phyloP scores from a whole-genome alignment of 2,113 vertebrate genomes.

The Rhinoptilus africanus region DNA sequence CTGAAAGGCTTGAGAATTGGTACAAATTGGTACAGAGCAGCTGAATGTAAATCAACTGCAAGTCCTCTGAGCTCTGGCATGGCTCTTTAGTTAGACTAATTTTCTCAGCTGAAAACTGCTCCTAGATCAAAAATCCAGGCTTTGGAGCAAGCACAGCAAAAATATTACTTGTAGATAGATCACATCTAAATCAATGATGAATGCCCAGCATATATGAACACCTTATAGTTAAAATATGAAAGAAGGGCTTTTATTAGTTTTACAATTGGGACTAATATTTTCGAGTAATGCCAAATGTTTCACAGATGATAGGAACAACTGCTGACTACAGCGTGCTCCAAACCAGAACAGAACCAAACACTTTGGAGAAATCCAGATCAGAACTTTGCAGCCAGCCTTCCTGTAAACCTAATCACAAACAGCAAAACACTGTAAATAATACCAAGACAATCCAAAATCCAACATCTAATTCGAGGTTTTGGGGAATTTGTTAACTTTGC shows the following conservation, averaged over 20 bases:
- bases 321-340: background rate
- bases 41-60: background rate
- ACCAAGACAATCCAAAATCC: background rate
- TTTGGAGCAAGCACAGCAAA: conserved; percentile 5
- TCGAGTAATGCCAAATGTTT: conserved; percentile 47
- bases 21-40: background rate
- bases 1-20: background rate
- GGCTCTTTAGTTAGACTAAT: background rate
- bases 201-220: background rate
- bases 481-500: background rate
- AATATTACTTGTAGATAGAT: background rate
- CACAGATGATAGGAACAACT: conserved; percentile 52
- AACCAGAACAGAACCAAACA: background rate
- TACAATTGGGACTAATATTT: conserved; percentile 42
- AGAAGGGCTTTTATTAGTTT: conserved; percentile 26
- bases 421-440: conserved; percentile 17
- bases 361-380: conserved; percentile 14
- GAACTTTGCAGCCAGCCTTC: background rate
- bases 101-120: background rate
- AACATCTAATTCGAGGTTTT: background rate
- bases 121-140: background rate
- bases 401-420: conserved; percentile 13
- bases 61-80: background rate
- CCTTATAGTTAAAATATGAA: conserved; percentile 30
- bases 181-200: conserved; percentile 1